Conservation (phyloP, 2,113 vertebrate genomes). For the Corythaeola cristata region DNA sequence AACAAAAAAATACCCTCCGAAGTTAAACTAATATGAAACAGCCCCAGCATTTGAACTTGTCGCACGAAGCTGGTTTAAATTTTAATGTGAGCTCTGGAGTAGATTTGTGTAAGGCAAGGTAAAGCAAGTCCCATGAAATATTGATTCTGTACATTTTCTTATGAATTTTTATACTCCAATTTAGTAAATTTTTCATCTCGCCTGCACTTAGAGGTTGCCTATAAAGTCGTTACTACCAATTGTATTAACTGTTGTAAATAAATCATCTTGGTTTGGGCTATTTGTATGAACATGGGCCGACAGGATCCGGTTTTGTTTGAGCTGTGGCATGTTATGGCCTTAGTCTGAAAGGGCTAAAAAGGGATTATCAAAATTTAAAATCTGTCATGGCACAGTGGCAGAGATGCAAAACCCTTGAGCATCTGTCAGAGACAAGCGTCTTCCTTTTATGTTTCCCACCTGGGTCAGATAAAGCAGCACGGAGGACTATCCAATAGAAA, state of each 20-base stretch:
- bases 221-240: constrained; percentile 84
- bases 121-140: constrained; percentile 98
- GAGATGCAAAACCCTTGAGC: background rate
- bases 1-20: constrained; percentile 81
- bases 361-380: constrained; percentile 69
- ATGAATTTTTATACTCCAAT: constrained; percentile 96
- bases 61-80: constrained; percentile 87
- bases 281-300: constrained; percentile 72
- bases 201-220: constrained; percentile 89
- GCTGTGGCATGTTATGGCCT: constrained; percentile 40
- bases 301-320: constrained; percentile 55
- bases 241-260: constrained; percentile 85
- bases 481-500: background rate
- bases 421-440: background rate
- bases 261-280: constrained; percentile 75
- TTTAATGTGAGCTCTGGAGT: constrained; percentile 93
- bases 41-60: constrained; percentile 89
- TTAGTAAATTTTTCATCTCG: constrained; percentile 97
- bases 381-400: background rate
- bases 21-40: constrained; percentile 87
- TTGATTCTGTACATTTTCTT: constrained; percentile 99
- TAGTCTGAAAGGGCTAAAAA: constrained; percentile 45
- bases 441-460: background rate
- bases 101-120: constrained; percentile 98
- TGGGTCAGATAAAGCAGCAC: background rate